Percentiles rank a stretch among this genome's conserved stretches.
Evolutionary conservation across 2,113 vertebrate species (phyloP).

Genomic region (Anhinga rufa): DNA sequence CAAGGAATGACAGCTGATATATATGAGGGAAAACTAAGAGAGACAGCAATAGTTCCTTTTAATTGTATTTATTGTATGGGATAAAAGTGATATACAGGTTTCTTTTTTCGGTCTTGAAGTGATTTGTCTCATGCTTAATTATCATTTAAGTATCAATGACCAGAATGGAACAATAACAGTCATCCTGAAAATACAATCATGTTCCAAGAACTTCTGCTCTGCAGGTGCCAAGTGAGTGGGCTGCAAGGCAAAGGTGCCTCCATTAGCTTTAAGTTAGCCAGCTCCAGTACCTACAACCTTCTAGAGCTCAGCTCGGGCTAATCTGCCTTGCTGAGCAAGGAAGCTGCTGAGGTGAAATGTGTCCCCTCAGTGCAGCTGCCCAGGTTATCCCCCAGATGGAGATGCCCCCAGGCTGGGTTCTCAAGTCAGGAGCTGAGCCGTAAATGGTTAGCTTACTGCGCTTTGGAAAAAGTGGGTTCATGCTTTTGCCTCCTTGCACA

Average conservation of each 20-base stretch:
- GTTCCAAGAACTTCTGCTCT: neutral
- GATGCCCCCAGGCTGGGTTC: neutral
- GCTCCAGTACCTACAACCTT: neutral
- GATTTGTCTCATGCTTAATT: constrained; percentile 32
- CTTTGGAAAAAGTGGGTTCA: neutral
- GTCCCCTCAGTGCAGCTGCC: neutral
- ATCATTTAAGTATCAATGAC: neutral
- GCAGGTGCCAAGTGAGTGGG: neutral
- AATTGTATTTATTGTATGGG: constrained; percentile 52
- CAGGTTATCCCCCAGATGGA: neutral
- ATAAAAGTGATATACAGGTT: constrained; percentile 49
- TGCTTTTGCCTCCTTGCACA: fast-evolving
- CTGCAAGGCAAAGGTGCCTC: neutral
- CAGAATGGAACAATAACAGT: neutral
- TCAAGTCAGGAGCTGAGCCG: neutral
- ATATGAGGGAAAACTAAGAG: constrained; percentile 39
- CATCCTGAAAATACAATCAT: neutral
- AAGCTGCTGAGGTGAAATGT: fast-evolving
- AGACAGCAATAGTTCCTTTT: constrained; percentile 47
- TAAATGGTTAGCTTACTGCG: fast-evolving
- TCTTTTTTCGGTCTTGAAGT: constrained; percentile 16
- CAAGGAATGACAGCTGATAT: constrained; percentile 50
- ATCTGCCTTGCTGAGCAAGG: neutral
- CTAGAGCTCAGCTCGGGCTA: neutral
- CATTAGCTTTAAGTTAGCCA: neutral